These are phyloP conservation scores for Adela reaumurella DNA, from an alignment of 2,888 invertebrate genomes.

Conservation along the genomic window DNA sequence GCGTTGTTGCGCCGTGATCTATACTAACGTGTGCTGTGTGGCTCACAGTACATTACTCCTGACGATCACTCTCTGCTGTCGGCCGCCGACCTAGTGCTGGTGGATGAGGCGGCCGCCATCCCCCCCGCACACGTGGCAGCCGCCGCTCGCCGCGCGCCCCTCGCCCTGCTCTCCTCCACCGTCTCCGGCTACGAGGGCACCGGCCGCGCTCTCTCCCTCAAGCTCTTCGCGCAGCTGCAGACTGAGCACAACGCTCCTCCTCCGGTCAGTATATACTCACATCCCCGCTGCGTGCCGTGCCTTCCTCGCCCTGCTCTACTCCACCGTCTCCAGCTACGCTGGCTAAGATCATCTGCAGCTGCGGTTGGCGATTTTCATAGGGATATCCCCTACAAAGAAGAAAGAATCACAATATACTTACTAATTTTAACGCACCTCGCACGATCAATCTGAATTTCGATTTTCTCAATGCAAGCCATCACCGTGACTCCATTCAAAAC, in stretches of 20 bases:
- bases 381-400: too few relatives aligned
- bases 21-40: too few relatives aligned
- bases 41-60: slow-evolving; percentile 87
- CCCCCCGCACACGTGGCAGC: slow-evolving; percentile 89
- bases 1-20: too few relatives aligned
- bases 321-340: slow-evolving; percentile 97
- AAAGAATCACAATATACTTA: too few relatives aligned
- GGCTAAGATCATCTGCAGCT: too few relatives aligned
- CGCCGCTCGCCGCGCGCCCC: slow-evolving; percentile 82
- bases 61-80: slow-evolving; percentile 83
- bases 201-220: slow-evolving; percentile 91
- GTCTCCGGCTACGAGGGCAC: slow-evolving; percentile 99
- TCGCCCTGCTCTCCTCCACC: slow-evolving; percentile 94
- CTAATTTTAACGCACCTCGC: too few relatives aligned
- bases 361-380: too few relatives aligned
- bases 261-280: slow-evolving; percentile 50
- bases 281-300: slow-evolving; percentile 85
- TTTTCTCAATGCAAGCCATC: too few relatives aligned
- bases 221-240: slow-evolving; percentile 85
- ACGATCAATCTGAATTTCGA: too few relatives aligned
- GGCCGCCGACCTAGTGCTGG: slow-evolving; percentile 91
- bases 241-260: slow-evolving; percentile 58
- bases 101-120: slow-evolving; percentile 99
- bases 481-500: too few relatives aligned
- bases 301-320: slow-evolving; percentile 65